Evolutionary conservation across 2,113 vertebrate species (phyloP).

Genomic region (Hemiscyllium ocellatum): DNA sequence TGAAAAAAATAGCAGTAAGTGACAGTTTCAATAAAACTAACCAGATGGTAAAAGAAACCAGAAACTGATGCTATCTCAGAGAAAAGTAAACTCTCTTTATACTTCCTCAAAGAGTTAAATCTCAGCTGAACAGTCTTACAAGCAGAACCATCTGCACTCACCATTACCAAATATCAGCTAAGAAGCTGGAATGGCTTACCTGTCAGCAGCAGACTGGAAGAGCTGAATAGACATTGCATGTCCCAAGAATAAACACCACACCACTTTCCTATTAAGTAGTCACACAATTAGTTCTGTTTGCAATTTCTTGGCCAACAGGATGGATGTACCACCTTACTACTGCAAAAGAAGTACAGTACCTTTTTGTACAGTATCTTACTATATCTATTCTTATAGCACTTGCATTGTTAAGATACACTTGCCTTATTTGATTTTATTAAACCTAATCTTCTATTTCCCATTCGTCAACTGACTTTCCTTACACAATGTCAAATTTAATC

Average conservation of each 20-base stretch:
- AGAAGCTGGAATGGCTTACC: background rate
- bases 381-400: background rate
- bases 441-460: background rate
- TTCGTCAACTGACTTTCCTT: background rate
- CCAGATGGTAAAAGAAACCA: conserved; percentile 34
- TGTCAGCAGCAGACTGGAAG: background rate
- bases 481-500: background rate
- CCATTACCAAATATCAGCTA: background rate
- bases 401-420: background rate
- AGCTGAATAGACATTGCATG: background rate
- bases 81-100: background rate
- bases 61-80: background rate
- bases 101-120: conserved; percentile 17
- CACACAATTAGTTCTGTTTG: background rate
- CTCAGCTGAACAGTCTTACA: background rate
- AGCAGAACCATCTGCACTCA: background rate
- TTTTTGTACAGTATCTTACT: background rate
- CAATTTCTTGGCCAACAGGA: background rate
- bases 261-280: background rate
- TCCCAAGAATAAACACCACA: background rate
- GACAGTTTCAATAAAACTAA: conserved; percentile 1
- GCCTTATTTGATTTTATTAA: background rate
- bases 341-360: background rate
- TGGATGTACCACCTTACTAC: background rate
- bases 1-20: background rate